Evolutionary conservation across 2,888 invertebrate genomes (phyloP).

Genomic region (Standfussiana lucernea): DNA sequence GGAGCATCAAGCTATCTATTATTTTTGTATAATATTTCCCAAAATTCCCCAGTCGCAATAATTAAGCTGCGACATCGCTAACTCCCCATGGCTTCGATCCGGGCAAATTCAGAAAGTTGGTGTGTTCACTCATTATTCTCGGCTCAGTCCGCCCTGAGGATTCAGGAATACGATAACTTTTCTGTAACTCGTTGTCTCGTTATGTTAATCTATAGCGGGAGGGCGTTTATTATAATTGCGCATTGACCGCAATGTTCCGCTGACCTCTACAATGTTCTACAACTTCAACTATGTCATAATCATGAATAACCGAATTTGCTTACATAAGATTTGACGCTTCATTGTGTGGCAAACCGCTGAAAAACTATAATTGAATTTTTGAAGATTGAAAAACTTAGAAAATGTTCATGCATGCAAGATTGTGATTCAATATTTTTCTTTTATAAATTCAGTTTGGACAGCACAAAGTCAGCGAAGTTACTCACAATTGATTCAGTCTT

Average conservation of each 20-base stretch:
- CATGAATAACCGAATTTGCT: conserved; percentile 17
- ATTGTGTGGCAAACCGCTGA: conserved; percentile 22
- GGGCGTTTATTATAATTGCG: conserved; percentile 74
- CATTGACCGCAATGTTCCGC: conserved; percentile 62
- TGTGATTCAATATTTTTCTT: conserved; percentile 39
- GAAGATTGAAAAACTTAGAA: conserved; percentile 58
- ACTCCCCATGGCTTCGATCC: conserved; percentile 69
- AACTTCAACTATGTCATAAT: conserved; percentile 37
- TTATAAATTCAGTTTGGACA: conserved; percentile 22
- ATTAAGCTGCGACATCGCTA: conserved; percentile 56
- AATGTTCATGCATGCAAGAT: conserved; percentile 44
- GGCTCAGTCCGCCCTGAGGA: conserved; percentile 71
- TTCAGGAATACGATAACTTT: conserved; percentile 78
- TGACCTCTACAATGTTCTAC: conserved; percentile 46
- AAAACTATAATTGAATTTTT: conserved; percentile 50
- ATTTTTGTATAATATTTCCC: conserved; percentile 3
- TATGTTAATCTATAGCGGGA: conserved; percentile 78
- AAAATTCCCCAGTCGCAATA: conserved; percentile 43
- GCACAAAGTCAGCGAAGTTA: conserved; percentile 33
- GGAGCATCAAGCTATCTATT: neutral
- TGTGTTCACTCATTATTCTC: conserved; percentile 80
- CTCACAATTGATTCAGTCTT: conserved; percentile 35
- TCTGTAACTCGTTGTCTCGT: conserved; percentile 79
- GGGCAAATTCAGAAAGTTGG: conserved; percentile 73
- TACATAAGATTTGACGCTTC: conserved; percentile 2